Evolutionary conservation across 2,113 vertebrate genomes (phyloP).

Genomic region (Macquaria ambigua): DNA sequence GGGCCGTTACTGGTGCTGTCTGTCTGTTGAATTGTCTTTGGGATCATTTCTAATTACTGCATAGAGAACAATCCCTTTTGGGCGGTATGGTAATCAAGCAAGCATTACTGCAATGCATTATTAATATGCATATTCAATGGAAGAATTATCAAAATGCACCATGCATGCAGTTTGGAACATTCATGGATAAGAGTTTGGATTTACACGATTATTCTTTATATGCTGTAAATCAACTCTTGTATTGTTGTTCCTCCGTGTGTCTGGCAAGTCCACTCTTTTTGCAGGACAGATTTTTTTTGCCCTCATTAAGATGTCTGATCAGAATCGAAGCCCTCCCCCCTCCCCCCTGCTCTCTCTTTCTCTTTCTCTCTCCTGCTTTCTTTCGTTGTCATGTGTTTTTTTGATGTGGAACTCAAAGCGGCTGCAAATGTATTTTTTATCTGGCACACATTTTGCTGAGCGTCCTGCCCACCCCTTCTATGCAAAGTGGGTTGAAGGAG

Average conservation of each 20-base stretch:
- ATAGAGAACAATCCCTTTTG: slow-evolving; percentile 30
- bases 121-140: slow-evolving; percentile 54
- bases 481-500: slow-evolving; percentile 94
- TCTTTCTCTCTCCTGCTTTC: neutral
- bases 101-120: slow-evolving; percentile 39
- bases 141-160: slow-evolving; percentile 36
- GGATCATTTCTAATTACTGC: slow-evolving; percentile 47
- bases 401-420: slow-evolving; percentile 95
- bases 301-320: slow-evolving; percentile 88
- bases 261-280: slow-evolving; percentile 35
- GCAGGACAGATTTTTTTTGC: slow-evolving; percentile 52
- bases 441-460: slow-evolving; percentile 88
- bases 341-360: neutral
- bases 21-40: slow-evolving; percentile 6
- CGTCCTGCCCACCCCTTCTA: slow-evolving; percentile 80
- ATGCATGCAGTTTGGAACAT: slow-evolving; percentile 1
- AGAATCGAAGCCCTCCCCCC: slow-evolving; percentile 62
- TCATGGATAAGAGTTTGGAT: slow-evolving; percentile 4
- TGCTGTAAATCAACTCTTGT: slow-evolving; percentile 10
- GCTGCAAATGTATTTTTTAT: slow-evolving; percentile 93
- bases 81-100: slow-evolving; percentile 51
- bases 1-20: neutral
- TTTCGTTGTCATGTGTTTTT: slow-evolving; percentile 62
- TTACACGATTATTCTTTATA: neutral
- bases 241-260: neutral